These are phyloP conservation scores for Ispidina picta DNA, from an alignment of 2,797 vertebrate species.

Conservation along the genomic window DNA sequence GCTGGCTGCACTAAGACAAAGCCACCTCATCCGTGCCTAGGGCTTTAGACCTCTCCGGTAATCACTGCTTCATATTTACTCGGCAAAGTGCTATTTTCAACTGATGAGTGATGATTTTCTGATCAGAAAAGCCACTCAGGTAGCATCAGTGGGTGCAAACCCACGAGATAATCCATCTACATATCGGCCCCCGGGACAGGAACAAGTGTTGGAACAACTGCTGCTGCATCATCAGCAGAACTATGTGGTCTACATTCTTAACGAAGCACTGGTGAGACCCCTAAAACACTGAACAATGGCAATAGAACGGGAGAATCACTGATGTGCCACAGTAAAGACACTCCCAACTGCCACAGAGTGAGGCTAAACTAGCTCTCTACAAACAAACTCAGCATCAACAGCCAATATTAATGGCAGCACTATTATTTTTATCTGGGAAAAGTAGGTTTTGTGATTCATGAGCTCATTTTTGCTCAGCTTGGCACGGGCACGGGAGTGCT, in stretches of 20 bases:
- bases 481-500: background rate
- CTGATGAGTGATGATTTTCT: no score
- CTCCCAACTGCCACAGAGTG: background rate
- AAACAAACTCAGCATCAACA: background rate
- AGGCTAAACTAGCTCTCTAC: background rate
- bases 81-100: background rate
- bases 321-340: background rate
- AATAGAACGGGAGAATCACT: background rate
- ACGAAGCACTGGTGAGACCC: background rate
- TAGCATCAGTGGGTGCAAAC: accelerated
- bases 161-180: no score
- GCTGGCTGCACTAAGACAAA: background rate
- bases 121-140: background rate
- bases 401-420: background rate
- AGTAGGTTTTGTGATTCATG: background rate
- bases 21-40: background rate
- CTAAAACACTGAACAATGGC: background rate
- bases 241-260: background rate
- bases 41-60: background rate
- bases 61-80: background rate
- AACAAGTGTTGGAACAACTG: background rate
- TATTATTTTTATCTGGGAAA: background rate
- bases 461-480: background rate
- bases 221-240: background rate
- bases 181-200: no score